phyloP scores from a whole-genome alignment of 2,888 invertebrate species.

The Zhengitettix transpicula region DNA sequence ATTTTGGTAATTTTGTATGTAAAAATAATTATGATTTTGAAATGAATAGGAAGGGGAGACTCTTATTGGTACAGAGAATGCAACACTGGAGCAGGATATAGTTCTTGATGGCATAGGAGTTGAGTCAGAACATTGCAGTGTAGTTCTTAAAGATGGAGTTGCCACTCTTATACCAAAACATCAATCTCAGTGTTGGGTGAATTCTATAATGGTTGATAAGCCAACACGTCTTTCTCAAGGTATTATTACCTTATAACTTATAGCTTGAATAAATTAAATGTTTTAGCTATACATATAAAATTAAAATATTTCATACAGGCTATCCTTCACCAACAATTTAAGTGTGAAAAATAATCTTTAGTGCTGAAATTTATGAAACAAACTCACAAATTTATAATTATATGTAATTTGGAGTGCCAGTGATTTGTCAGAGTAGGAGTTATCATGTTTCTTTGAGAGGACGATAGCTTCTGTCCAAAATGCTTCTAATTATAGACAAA shows the following conservation, averaged over 20 bases:
- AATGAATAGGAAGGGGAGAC: slow-evolving; percentile 61
- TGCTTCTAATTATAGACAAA: too few relatives aligned
- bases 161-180: slow-evolving; percentile 57
- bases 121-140: slow-evolving; percentile 60
- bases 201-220: slow-evolving; percentile 59
- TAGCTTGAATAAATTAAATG: too few relatives aligned
- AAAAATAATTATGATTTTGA: slow-evolving; percentile 4
- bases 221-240: slow-evolving; percentile 65
- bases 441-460: too few relatives aligned
- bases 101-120: slow-evolving; percentile 60
- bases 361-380: too few relatives aligned
- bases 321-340: too few relatives aligned
- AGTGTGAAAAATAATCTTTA: too few relatives aligned
- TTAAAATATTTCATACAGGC: too few relatives aligned
- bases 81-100: slow-evolving; percentile 47
- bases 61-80: slow-evolving; percentile 63
- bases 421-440: too few relatives aligned
- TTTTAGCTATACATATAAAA: too few relatives aligned
- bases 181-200: slow-evolving; percentile 68
- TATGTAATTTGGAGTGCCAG: too few relatives aligned
- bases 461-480: too few relatives aligned
- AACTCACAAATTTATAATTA: too few relatives aligned
- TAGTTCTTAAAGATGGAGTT: slow-evolving; percentile 49
- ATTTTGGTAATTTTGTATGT: not conserved
- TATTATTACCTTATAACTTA: slow-evolving; percentile 12